Evolutionary conservation across 2,797 vertebrate genomes (phyloP).

Genomic region (Anguilla pacifica): DNA sequence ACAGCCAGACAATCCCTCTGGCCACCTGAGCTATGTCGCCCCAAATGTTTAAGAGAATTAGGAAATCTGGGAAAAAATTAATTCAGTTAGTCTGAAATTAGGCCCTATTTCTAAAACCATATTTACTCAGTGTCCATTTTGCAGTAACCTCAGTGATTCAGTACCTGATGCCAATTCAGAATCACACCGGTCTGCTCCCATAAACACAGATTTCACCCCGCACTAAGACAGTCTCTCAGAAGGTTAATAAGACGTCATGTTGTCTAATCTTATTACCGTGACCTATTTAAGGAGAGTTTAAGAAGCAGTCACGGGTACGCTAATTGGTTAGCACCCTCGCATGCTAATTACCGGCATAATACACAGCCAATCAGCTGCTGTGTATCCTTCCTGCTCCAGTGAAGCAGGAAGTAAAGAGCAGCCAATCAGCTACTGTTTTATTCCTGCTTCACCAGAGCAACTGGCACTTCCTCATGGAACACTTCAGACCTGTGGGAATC

Average conservation of each 20-base stretch:
- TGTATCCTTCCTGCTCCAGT: neutral
- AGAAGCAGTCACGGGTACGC: conserved; percentile 38
- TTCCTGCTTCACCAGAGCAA: neutral
- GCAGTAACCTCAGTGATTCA: neutral
- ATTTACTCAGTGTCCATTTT: neutral
- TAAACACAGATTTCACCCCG: no score
- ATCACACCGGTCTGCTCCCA: neutral
- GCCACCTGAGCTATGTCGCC: no score
- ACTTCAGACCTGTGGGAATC: no score
- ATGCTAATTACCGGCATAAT: conserved; percentile 11
- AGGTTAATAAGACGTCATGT: conserved; percentile 56
- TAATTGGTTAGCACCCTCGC: conserved; percentile 46
- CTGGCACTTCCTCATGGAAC: no score
- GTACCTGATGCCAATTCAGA: neutral
- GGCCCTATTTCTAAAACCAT: neutral
- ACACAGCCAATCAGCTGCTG: conserved; percentile 6
- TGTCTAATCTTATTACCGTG: conserved; percentile 62
- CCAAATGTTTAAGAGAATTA: neutral
- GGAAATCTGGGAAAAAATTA: neutral
- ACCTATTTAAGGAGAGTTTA: conserved; percentile 56
- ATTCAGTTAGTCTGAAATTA: neutral
- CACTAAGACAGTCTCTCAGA: neutral
- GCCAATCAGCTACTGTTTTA: neutral
- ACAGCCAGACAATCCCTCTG: no score
- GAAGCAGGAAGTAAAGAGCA: neutral